Percentiles rank a stretch among this genome's conserved stretches.
These are phyloP conservation scores for Drosophila repleta DNA, from an alignment of 1,140 invertebrate species.

Conservation along the genomic window DNA sequence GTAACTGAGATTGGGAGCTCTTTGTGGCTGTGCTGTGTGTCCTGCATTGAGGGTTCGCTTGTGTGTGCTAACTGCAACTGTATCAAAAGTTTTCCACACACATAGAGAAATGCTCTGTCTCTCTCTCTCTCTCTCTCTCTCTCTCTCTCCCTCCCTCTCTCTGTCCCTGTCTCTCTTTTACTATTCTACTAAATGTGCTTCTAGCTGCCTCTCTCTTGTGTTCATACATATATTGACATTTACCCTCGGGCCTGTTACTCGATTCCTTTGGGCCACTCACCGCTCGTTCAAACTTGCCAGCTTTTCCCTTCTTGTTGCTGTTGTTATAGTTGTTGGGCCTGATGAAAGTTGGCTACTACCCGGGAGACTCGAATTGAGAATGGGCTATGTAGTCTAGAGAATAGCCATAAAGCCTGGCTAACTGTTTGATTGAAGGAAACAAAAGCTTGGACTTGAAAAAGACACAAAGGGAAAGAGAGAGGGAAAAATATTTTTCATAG, in stretches of 20 bases:
- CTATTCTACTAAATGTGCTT: not conserved
- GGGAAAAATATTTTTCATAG: not conserved
- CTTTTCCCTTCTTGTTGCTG: constrained; percentile 24
- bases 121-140: constrained; percentile 13
- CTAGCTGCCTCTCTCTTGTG: constrained; percentile 15
- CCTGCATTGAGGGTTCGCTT: constrained; percentile 3
- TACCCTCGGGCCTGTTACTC: constrained; percentile 39
- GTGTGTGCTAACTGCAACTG: constrained; percentile 77
- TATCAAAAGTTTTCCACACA: constrained; percentile 65
- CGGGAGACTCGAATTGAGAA: constrained; percentile 26
- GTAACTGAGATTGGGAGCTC: constrained; percentile 23
- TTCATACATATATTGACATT: constrained; percentile 43
- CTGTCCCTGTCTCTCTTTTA: too few species aligned
- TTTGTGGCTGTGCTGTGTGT: constrained; percentile 50
- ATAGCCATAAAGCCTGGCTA: constrained; percentile 15
- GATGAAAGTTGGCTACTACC: constrained; percentile 36
- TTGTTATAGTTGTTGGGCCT: constrained; percentile 33
- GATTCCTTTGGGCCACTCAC: constrained; percentile 56
- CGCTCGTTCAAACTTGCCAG: constrained; percentile 68
- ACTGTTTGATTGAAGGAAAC: constrained; percentile 7
- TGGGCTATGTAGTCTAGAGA: constrained; percentile 10
- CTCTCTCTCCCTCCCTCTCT: constrained; percentile 5
- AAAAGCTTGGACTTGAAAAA: not conserved
- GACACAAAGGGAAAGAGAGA: not conserved
- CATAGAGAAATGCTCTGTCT: not conserved